phyloP scores from a whole-genome alignment of 2,797 vertebrate genomes.

The Ctenochaetus hawaiiensis region DNA sequence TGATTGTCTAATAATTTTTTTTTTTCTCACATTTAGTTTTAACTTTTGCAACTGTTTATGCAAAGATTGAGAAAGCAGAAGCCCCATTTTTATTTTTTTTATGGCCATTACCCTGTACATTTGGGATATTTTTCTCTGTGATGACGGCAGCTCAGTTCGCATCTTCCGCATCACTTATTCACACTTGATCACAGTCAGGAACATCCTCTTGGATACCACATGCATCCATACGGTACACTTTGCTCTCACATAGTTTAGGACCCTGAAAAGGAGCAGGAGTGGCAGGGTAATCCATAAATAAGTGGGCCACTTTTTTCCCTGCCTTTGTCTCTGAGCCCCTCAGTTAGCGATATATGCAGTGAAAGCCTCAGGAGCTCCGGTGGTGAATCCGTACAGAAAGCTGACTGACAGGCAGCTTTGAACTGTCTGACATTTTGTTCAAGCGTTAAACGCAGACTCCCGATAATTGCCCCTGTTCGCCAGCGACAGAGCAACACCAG shows the following conservation, averaged over 20 bases:
- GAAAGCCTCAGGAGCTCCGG: constrained; percentile 58
- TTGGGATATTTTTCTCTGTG: constrained; percentile 12
- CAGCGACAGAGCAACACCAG: constrained; percentile 67
- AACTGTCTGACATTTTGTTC: constrained; percentile 77
- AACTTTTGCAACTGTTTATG: constrained; percentile 49
- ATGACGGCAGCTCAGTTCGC: not conserved
- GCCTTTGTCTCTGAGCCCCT: constrained; percentile 61
- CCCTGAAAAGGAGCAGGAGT: constrained; percentile 33
- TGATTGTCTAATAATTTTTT: constrained; percentile 37
- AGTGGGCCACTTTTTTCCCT: constrained; percentile 43
- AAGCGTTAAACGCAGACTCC: constrained; percentile 71
- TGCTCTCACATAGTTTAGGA: constrained; percentile 21
- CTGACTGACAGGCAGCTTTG: constrained; percentile 80
- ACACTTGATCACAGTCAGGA: not conserved
- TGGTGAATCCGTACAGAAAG: constrained; percentile 59
- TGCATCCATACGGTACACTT: not conserved
- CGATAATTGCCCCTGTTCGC: constrained; percentile 78
- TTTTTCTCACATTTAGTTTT: constrained; percentile 30
- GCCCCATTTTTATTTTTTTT: not conserved
- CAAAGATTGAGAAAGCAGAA: constrained; percentile 6
- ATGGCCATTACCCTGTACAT: not conserved
- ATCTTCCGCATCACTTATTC: not conserved
- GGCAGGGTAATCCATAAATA: constrained; percentile 56
- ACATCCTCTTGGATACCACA: not conserved
- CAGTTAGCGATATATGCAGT: constrained; percentile 48